Conservation (phyloP, 2,888 invertebrate genomes). For the Drosophila colorata region DNA sequence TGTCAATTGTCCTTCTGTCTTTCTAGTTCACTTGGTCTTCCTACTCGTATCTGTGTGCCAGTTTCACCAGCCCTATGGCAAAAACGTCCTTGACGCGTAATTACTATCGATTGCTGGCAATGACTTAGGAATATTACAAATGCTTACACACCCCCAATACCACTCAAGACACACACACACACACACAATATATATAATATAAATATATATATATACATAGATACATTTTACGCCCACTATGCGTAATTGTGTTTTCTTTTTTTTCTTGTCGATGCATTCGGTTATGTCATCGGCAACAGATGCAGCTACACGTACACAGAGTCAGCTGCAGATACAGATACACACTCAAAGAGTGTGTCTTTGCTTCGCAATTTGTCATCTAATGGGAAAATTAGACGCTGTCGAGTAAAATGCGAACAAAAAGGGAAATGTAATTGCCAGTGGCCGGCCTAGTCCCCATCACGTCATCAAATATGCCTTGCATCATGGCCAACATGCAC, state of each 20-base stretch:
- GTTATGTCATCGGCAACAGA: constrained; percentile 66
- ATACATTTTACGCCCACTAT: constrained; percentile 27
- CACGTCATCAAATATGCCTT: constrained; percentile 46
- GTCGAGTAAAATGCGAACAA: constrained; percentile 36
- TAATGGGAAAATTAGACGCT: constrained; percentile 61
- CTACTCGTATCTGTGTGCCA: constrained; percentile 10
- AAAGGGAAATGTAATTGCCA: constrained; percentile 55
- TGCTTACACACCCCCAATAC: constrained; percentile 20
- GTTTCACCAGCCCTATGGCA: constrained; percentile 11
- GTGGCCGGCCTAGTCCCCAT: constrained; percentile 32
- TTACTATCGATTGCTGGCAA: constrained; percentile 62
- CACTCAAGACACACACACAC: constrained; percentile 10
- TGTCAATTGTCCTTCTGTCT: not conserved
- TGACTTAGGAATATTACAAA: constrained; percentile 52
- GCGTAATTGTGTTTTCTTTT: constrained; percentile 42
- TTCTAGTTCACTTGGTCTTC: constrained; percentile 14
- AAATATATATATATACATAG: not conserved
- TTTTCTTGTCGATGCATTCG: constrained; percentile 25
- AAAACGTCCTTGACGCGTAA: constrained; percentile 53
- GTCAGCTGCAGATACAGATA: constrained; percentile 21
- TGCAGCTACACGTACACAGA: constrained; percentile 23
- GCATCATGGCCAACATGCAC: constrained; percentile 56
- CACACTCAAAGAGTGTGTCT: constrained; percentile 21
- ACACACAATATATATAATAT: not conserved
- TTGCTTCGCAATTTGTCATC: constrained; percentile 40